Conservation (phyloP, 2,113 vertebrate species). For the Mystacornis crossleyi region DNA sequence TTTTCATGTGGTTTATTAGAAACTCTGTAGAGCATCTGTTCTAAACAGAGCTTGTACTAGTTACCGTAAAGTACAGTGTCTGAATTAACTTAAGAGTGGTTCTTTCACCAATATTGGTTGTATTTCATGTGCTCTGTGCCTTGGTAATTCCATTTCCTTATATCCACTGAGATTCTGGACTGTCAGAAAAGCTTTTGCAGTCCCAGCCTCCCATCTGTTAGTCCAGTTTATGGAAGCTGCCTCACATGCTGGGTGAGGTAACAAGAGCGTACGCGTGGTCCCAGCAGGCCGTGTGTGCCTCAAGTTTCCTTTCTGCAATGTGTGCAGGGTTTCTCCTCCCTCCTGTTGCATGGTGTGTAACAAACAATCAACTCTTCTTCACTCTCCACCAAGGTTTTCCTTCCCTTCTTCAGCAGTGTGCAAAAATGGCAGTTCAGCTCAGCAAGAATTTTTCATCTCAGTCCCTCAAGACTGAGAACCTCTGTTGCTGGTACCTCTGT, state of each 20-base stretch:
- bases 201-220: background rate
- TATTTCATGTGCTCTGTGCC: background rate
- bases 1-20: background rate
- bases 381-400: background rate
- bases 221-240: background rate
- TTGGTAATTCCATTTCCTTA: background rate
- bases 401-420: background rate
- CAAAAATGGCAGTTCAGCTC: background rate
- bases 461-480: background rate
- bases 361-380: background rate
- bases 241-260: background rate
- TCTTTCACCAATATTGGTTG: background rate
- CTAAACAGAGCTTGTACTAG: background rate
- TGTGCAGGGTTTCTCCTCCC: fast-evolving
- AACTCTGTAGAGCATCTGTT: background rate
- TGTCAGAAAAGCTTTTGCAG: background rate
- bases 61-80: background rate
- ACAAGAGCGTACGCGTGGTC: fast-evolving
- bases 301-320: background rate
- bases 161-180: background rate
- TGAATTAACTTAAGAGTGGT: background rate
- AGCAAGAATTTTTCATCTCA: background rate
- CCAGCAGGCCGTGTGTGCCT: background rate
- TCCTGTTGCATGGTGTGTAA: background rate
- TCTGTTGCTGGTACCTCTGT: background rate